Percentiles rank a stretch among this genome's conserved stretches.
Conservation (phyloP, 2,888 invertebrate species). For the Chelonus formosanus region DNA sequence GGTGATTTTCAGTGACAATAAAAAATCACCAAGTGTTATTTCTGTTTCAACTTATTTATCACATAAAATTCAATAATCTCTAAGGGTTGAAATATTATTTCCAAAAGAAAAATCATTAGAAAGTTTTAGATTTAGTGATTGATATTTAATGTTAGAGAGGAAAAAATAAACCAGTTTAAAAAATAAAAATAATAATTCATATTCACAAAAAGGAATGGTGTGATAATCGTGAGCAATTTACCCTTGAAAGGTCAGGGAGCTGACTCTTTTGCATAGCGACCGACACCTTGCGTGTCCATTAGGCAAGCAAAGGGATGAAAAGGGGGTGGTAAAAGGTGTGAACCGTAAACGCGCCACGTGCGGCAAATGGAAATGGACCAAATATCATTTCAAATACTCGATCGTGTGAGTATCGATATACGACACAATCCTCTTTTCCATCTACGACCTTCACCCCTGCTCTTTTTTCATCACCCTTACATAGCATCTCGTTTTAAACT, state of each 20-base stretch:
- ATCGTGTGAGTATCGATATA: slow-evolving; percentile 59
- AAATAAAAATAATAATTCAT: too few species aligned
- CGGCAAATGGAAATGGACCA: slow-evolving; percentile 64
- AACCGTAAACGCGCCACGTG: slow-evolving; percentile 63
- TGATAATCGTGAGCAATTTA: too few species aligned
- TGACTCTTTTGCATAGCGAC: slow-evolving; percentile 57
- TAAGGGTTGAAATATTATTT: too few species aligned
- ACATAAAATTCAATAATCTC: too few species aligned
- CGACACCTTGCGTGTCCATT: slow-evolving; percentile 62
- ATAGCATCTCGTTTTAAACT: too few species aligned
- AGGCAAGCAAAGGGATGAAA: slow-evolving; percentile 41
- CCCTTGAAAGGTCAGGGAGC: not conserved
- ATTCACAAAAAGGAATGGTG: not conserved
- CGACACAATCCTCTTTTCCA: slow-evolving; percentile 49
- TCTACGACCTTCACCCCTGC: slow-evolving; percentile 44
- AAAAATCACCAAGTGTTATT: too few species aligned
- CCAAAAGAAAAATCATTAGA: too few species aligned
- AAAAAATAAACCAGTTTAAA: too few species aligned
- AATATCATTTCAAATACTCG: slow-evolving; percentile 63
- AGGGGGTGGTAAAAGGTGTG: slow-evolving; percentile 56
- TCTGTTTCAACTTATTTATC: too few species aligned
- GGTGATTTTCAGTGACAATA: not conserved
- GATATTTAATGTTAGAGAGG: too few species aligned
- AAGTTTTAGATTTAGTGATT: too few species aligned
- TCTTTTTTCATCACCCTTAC: slow-evolving; percentile 34